These are phyloP conservation scores for Rhyzopertha dominica DNA, from an alignment of 1,140 invertebrate genomes.

Conservation along the genomic window DNA sequence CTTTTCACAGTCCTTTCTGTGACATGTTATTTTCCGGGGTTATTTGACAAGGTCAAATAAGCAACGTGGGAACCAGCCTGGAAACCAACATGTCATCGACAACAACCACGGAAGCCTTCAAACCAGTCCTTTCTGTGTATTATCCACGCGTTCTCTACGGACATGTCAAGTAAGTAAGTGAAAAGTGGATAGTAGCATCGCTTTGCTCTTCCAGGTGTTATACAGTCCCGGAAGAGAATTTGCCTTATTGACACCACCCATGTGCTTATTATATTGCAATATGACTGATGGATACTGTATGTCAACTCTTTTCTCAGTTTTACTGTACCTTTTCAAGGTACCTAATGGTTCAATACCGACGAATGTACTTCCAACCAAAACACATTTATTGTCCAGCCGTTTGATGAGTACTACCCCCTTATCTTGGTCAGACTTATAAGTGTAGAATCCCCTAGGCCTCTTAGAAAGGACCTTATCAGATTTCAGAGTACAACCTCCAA, in stretches of 20 bases:
- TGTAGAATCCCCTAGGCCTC: conserved; percentile 7
- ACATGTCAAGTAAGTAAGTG: conserved; percentile 8
- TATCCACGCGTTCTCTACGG: conserved; percentile 9
- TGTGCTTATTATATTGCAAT: conserved; percentile 14
- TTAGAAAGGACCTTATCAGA: conserved; percentile 7
- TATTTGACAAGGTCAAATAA: too few relatives aligned
- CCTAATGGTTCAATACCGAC: conserved; percentile 1
- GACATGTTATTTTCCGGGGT: too few relatives aligned
- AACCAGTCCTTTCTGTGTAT: conserved; percentile 3
- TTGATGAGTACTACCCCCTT: too few relatives aligned
- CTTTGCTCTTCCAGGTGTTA: conserved; percentile 9
- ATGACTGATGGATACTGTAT: conserved; percentile 4
- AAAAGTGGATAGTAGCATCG: conserved; percentile 15
- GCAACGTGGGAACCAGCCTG: too few relatives aligned
- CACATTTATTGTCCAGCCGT: too few relatives aligned
- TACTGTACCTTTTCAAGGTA: conserved; percentile 11
- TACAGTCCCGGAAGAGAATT: conserved; percentile 12
- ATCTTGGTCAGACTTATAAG: conserved; percentile 8
- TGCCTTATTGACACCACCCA: conserved; percentile 10
- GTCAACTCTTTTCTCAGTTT: conserved; percentile 10
- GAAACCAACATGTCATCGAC: too few relatives aligned
- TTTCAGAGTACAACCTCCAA: too few relatives aligned
- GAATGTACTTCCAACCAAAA: too few relatives aligned
- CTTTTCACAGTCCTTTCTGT: too few relatives aligned
- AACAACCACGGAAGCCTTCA: too few relatives aligned